Evolutionary conservation across 1,140 invertebrate species (phyloP).

Genomic region (Mylabris phalerata): DNA sequence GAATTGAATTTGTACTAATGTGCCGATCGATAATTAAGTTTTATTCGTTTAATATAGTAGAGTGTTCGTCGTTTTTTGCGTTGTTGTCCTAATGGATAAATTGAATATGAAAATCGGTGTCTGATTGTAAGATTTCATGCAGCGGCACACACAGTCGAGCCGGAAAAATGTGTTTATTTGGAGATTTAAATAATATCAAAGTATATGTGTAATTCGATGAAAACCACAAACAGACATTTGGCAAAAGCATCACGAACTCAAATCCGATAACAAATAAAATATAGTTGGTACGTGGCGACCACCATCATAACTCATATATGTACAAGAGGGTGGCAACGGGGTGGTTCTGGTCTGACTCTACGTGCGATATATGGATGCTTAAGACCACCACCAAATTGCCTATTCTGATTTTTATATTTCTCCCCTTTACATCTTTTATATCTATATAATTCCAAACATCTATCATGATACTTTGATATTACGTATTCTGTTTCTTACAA

Average conservation of each 20-base stretch:
- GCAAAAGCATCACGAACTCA: constrained; percentile 41
- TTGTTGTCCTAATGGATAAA: too few relatives aligned
- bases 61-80: too few relatives aligned
- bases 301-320: constrained; percentile 41
- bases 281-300: constrained; percentile 41
- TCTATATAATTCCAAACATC: constrained; percentile 3
- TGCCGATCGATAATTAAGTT: too few relatives aligned
- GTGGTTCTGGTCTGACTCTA: constrained; percentile 10
- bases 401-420: constrained; percentile 37
- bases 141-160: too few relatives aligned
- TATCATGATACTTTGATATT: neutral
- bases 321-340: constrained; percentile 21
- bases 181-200: constrained; percentile 25
- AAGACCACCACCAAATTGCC: constrained; percentile 37
- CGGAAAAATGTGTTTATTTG: constrained; percentile 13
- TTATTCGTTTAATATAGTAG: too few relatives aligned
- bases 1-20: too few relatives aligned
- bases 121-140: too few relatives aligned
- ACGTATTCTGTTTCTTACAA: too few relatives aligned
- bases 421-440: constrained; percentile 5
- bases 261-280: constrained; percentile 45
- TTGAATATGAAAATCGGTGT: too few relatives aligned
- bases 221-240: constrained; percentile 39
- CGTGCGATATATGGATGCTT: constrained; percentile 40
- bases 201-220: constrained; percentile 36